These are phyloP conservation scores for Aphis gossypii DNA, from an alignment of 1,140 invertebrate genomes.

Conservation along the genomic window DNA sequence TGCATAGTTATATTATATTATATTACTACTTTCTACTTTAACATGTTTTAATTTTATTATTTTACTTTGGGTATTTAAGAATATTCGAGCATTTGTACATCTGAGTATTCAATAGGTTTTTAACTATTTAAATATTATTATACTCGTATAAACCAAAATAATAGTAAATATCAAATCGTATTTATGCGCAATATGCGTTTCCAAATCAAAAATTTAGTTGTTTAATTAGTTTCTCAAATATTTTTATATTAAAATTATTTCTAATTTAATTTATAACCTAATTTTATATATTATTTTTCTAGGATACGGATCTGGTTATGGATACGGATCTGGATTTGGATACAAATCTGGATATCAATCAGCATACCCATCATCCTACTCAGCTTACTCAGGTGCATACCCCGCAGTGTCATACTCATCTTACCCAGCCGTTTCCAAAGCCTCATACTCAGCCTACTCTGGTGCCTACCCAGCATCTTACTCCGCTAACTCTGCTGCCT, in stretches of 20 bases:
- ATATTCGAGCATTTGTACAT: too few species aligned
- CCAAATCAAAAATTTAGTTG: neutral
- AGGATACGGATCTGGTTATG: neutral
- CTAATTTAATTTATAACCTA: neutral
- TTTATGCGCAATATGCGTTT: neutral
- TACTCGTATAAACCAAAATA: neutral
- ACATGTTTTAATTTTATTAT: too few species aligned
- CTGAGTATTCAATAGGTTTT: neutral
- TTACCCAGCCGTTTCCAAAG: neutral
- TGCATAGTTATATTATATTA: too few species aligned
- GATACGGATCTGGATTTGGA: neutral
- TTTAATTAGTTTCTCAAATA: neutral
- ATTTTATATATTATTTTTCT: neutral
- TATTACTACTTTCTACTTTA: too few species aligned
- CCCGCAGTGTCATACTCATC: constrained; percentile 23
- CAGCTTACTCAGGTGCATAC: constrained; percentile 12
- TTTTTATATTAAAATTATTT: neutral
- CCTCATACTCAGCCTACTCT: neutral
- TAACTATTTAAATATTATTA: neutral
- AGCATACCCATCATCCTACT: constrained; percentile 7
- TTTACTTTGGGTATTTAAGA: too few species aligned
- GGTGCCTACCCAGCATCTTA: constrained; percentile 26
- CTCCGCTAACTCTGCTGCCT: constrained; percentile 6
- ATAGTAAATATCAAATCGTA: neutral
- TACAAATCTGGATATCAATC: neutral